Conservation (phyloP, 2,888 invertebrate genomes). For the Phyllotreta striolata region DNA sequence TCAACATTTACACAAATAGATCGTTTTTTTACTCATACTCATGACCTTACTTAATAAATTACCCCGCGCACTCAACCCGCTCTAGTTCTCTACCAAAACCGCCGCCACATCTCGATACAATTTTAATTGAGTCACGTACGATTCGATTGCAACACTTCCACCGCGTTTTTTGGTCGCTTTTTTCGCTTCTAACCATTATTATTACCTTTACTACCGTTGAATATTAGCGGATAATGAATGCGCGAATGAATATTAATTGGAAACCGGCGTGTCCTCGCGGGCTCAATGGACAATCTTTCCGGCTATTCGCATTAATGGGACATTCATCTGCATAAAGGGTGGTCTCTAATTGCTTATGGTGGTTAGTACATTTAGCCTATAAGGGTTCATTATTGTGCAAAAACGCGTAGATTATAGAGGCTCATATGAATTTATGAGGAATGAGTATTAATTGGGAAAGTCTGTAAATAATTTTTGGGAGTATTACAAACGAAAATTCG, state of each 20-base stretch:
- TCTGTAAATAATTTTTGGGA: too few relatives aligned
- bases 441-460: too few relatives aligned
- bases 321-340: constrained; percentile 5
- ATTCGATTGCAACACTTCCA: constrained; percentile 13
- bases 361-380: not conserved
- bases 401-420: too few relatives aligned
- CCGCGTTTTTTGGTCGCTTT: constrained; percentile 5
- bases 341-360: not conserved
- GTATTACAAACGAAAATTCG: too few relatives aligned
- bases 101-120: constrained; percentile 8
- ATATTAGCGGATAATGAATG: constrained; percentile 11
- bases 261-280: constrained; percentile 12
- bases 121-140: constrained; percentile 14
- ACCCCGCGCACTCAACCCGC: not conserved
- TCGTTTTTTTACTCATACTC: not conserved
- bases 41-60: constrained; percentile 1
- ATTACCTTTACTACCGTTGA: constrained; percentile 7
- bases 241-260: constrained; percentile 18
- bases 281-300: not conserved
- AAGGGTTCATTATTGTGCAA: too few relatives aligned
- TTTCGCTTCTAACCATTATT: constrained; percentile 16
- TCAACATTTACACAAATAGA: too few relatives aligned
- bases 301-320: constrained; percentile 1
- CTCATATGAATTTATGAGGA: too few relatives aligned
- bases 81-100: not conserved